Evolutionary conservation across 92 coral and sea anemone species (phyloP).

Genomic region (Porites lobata): DNA sequence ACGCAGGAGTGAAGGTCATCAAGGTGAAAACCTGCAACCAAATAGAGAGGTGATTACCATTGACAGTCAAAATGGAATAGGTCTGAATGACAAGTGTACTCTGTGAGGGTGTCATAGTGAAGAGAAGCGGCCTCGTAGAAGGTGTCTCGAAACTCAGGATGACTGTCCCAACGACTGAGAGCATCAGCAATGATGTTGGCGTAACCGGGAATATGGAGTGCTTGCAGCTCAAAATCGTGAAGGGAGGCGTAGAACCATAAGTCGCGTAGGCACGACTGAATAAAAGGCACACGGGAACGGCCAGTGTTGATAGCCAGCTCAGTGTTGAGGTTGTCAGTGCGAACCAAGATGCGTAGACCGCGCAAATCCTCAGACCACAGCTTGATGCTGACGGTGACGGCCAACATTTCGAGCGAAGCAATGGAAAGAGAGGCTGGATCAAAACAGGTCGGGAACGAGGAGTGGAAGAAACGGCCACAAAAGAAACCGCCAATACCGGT

Average conservation of each 20-base stretch:
- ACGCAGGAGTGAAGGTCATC: neutral
- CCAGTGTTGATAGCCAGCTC: constrained; percentile 56
- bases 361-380: constrained; percentile 42
- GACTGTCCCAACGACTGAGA: too few relatives aligned
- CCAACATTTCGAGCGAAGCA: constrained; percentile 46
- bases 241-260: constrained; percentile 52
- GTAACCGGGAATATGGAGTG: too few relatives aligned
- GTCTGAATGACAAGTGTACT: neutral
- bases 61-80: constrained; percentile 39
- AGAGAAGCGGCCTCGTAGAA: too few relatives aligned
- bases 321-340: constrained; percentile 39
- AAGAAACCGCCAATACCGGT: too few relatives aligned
- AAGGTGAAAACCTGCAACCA: constrained; percentile 24
- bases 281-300: constrained; percentile 30
- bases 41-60: constrained; percentile 28
- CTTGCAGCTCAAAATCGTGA: neutral
- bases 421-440: too few relatives aligned
- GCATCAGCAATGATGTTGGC: too few relatives aligned
- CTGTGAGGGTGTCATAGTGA: too few relatives aligned
- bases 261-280: constrained; percentile 56
- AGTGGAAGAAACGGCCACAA: too few relatives aligned
- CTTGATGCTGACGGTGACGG: constrained; percentile 47
- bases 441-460: too few relatives aligned
- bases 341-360: constrained; percentile 21
- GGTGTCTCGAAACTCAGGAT: too few relatives aligned